Base-by-base conservation (phyloP, 1,140 invertebrate genomes). In the Zaprionus tsacasi region DNA sequence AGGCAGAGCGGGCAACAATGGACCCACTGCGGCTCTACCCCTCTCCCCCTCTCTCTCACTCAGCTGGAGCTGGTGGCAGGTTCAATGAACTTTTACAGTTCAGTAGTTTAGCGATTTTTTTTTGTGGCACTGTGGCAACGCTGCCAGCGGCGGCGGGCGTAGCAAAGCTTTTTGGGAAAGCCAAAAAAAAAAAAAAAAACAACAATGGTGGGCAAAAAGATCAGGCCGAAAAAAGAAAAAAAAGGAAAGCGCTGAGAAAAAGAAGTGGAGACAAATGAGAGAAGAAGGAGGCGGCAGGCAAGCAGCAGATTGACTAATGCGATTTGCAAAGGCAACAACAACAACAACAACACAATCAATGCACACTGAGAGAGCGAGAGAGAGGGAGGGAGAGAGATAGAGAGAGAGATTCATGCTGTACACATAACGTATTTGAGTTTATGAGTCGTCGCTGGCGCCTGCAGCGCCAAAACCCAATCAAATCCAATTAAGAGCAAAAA, bases 51-150 rank as follows among this genome's bases (percentile, higher is more conserved):
- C 13, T 45, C 40, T 45, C 58, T 70, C 50, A 27, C 56, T 52
- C 1, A 21, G 25, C 50, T 55, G 54, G 54, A 33, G 30, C 55
- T 66, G 69, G 69, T 70, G 80, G 85, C 85, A 79, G 80, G 85
- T 89, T 89, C 85, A 85, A 69, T 89, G 85, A 89, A 89, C 85
- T 72, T 81, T 89, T 81, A 85, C 85, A 89, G 85, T 89, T 89
- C 85, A 89, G 81, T 89, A 89, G 85, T 89, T 89, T 89, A 89
- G 78, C 86, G 78, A 89, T 89, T 89, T 48, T 89, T 81, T 48
- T 89, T 81, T 83, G 58, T 76, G 73, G 36, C 79, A 85, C 73
- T 79, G 66, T 76, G 69, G 65, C 76, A 66, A 63, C 64, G 52
- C 43, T 40, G 61, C 1, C 58, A n/a, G 43, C 40, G 45, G 59